Evolutionary conservation across 2,113 vertebrate species (phyloP), one percentile per base, ranked within the genome.

Genomic region (Elephantulus edwardii): DNA sequence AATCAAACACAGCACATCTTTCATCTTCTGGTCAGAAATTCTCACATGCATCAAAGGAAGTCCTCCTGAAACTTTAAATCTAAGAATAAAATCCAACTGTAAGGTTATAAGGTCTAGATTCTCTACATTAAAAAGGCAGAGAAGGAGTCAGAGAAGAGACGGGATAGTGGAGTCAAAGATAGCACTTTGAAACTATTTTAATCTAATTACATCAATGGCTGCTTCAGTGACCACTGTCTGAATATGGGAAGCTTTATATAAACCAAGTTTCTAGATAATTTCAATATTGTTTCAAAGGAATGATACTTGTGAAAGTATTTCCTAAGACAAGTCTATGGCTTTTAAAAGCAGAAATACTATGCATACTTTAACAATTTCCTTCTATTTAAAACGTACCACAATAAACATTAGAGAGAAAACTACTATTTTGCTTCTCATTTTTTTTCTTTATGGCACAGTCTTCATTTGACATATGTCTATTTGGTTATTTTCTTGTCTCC

Each of bases 21-120:
- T 98, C 81, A 99, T 98, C 97, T 99, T 99, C 97, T 98, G 97
- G 94, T 99, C 99, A 0, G 99, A 99, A 89, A 99, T 97, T 90
- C 97, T 98, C 54, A 99, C 62, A 3, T 99, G 98, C 87, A 99
- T 96, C 93, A 99, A 94, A 1, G 99, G 99, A 91, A 99, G 98
- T 71, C 98, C 99, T 19, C 99, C 99, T 0, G 98, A 98, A 16
- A 99, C 97, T 96, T 99, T 99, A 95, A 99, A 99, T 95, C 99
- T 99, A 68, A 28, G 92, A 86, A 83, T 8, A 54, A 16, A 94
- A 86, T 74, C 35, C 46, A 87, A 46, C 9, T 14, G 6, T 90
- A 52, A 83, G 71, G 19, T 88, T 64, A 64, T 48, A 84, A 64
- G 38, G 22, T 68, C 16, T 2, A 64, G 38, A 5, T 64, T 82